A percentile compares a stretch with the other conserved stretches of the same genome.
Conservation (phyloP, 2,113 vertebrate genomes). For the Glaucidium brasilianum region DNA sequence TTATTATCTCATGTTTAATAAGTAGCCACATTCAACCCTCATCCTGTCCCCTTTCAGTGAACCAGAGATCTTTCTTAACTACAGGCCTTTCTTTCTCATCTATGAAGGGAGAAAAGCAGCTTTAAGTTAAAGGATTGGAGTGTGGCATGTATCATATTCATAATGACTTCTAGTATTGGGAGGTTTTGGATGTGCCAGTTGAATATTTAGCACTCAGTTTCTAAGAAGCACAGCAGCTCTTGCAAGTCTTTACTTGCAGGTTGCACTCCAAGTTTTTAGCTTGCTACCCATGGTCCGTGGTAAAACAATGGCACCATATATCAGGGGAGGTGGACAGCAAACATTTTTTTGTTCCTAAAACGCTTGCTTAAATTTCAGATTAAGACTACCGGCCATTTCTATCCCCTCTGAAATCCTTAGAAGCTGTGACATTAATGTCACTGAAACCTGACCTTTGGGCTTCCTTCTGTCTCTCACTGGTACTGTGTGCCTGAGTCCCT, state of each 20-base stretch:
- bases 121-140: not conserved
- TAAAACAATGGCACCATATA: not conserved
- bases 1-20: conserved; percentile 6
- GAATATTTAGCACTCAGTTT: not conserved
- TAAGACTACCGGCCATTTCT: not conserved
- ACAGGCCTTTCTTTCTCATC: not conserved
- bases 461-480: not conserved
- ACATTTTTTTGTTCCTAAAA: not conserved
- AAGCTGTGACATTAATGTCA: not conserved
- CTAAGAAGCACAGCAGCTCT: not conserved
- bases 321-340: rapidly evolving
- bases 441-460: not conserved
- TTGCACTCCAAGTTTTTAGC: not conserved
- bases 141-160: not conserved
- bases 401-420: not conserved
- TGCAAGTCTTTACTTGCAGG: not conserved
- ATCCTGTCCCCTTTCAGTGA: not conserved
- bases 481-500: rapidly evolving
- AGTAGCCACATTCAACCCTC: not conserved
- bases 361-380: not conserved
- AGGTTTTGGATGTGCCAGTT: not conserved
- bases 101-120: not conserved
- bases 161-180: not conserved
- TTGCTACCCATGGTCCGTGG: rapidly evolving
- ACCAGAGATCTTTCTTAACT: not conserved